Conservation (phyloP, 2,113 vertebrate genomes). For the Calonectris borealis region DNA sequence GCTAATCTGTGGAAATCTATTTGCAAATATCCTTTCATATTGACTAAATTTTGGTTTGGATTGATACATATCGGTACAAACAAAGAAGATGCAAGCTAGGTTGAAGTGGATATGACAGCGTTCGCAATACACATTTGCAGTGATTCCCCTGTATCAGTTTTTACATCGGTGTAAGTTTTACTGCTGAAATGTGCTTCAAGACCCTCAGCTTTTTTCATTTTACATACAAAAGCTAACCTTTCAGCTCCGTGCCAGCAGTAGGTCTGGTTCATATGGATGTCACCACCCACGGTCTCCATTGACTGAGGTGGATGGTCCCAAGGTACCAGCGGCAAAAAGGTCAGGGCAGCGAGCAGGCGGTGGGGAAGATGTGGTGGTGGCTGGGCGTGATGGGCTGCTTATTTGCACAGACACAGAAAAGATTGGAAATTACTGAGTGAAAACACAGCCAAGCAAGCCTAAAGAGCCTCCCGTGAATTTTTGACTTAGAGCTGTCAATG, state of each 20-base stretch:
- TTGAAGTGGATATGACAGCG: neutral
- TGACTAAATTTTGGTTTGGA: neutral
- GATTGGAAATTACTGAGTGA: neutral
- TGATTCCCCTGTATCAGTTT: neutral
- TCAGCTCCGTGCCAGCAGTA: neutral
- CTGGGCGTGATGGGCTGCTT: neutral
- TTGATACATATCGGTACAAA: neutral
- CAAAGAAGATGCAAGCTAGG: neutral
- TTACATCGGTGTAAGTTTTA: neutral
- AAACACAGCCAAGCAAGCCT: neutral
- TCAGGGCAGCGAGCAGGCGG: neutral
- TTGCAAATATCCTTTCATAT: neutral
- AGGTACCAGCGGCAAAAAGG: neutral
- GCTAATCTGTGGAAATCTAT: neutral
- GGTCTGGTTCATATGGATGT: neutral
- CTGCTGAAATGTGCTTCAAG: neutral
- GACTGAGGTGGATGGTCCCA: neutral
- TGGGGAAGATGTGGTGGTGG: neutral
- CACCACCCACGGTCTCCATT: neutral
- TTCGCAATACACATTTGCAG: rapidly evolving
- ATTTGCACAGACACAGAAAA: neutral
- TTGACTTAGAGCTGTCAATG: neutral
- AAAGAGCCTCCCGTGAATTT: neutral
- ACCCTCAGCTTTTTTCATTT: neutral
- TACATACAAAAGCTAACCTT: neutral